These are phyloP conservation scores for Myocastor coypus DNA, from an alignment of 2,113 vertebrate species.

Conservation along the genomic window DNA sequence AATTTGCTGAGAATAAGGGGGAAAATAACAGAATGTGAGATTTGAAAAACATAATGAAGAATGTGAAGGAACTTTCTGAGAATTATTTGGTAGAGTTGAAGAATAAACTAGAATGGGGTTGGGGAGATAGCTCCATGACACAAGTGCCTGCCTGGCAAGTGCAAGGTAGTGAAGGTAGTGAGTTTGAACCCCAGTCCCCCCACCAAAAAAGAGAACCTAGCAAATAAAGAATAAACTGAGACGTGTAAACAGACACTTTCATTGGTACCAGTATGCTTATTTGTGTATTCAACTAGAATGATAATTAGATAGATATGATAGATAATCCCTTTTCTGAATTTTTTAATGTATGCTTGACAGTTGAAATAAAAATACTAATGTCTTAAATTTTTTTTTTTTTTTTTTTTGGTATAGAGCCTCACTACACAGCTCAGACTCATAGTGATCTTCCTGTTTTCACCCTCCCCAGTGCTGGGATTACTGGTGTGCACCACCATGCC, in stretches of 20 bases:
- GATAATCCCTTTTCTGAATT: not conserved
- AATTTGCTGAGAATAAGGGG: conserved; percentile 9
- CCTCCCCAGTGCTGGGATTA: too few relatives aligned
- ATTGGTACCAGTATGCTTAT: not conserved
- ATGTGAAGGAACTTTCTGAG: conserved; percentile 32
- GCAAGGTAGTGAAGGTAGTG: too few relatives aligned
- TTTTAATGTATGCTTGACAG: not conserved
- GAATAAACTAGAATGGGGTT: not conserved
- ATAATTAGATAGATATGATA: not conserved
- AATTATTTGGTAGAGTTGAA: conserved; percentile 5
- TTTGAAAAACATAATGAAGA: not conserved
- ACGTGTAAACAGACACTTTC: not conserved
- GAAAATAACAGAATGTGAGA: not conserved
- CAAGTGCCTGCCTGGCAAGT: too few relatives aligned
- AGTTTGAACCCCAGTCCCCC: too few relatives aligned
- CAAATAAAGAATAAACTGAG: not conserved
- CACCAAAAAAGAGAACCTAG: too few relatives aligned
- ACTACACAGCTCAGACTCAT: too few relatives aligned
- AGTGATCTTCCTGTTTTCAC: too few relatives aligned
- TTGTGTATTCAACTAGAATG: not conserved
- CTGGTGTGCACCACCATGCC: too few relatives aligned
- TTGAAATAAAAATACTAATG: not conserved
- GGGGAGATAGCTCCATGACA: too few relatives aligned
- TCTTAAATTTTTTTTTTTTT: too few relatives aligned
- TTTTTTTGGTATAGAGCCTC: too few relatives aligned